Base-by-base conservation (phyloP, 2,113 vertebrate genomes). In the Sardina pilchardus region DNA sequence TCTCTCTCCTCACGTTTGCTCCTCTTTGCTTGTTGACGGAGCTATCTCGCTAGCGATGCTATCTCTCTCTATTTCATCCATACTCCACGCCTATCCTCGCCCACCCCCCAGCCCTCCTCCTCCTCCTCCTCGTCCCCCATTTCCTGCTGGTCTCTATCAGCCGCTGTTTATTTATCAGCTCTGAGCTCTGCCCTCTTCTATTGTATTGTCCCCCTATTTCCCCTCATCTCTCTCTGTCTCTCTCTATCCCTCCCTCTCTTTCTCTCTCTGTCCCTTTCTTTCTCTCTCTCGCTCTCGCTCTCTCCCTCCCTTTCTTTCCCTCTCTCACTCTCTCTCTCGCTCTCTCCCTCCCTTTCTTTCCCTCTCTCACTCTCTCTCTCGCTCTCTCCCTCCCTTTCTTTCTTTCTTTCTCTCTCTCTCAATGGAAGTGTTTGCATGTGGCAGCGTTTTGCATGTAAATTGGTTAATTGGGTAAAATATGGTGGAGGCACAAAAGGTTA, bases 401-500 rank as follows among this genome's bases (percentile, higher is more conserved):
- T n/a, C 16, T 24, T 5, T 42, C 50, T 30, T 17, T 42, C 30
- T 39, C 45, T 83, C 47, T 86, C n/a, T 36, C 10, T 43, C 47
- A 39, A 42, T 82, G 67, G 59, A 63, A 84, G 88, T 92, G 63
- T 34, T 34, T 30, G 19, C 88, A 88, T 90, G 91, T 82, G 4
- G 86, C 87, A 84, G 90, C 84, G 56, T 84, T 92, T 91, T 92
- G 90, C 90, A 93, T 94, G 90, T 88, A 91, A 90, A 93, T 93
- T 90, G 90, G 88, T 91, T 93, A 92, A 94, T 92, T 92, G 90
- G 89, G 30, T 71, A 34, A 71, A 30, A 71, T 71, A 30, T 71
- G 63, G 63, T 34, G 12, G n/a, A 34, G 63, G 7, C n/a, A 3
- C 26, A 71, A 12, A 30, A 34, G 63, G 63, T 30, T 71, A 30